Evolutionary conservation across 2,888 invertebrate species (phyloP).

Genomic region (Leucoptera coffeella): DNA sequence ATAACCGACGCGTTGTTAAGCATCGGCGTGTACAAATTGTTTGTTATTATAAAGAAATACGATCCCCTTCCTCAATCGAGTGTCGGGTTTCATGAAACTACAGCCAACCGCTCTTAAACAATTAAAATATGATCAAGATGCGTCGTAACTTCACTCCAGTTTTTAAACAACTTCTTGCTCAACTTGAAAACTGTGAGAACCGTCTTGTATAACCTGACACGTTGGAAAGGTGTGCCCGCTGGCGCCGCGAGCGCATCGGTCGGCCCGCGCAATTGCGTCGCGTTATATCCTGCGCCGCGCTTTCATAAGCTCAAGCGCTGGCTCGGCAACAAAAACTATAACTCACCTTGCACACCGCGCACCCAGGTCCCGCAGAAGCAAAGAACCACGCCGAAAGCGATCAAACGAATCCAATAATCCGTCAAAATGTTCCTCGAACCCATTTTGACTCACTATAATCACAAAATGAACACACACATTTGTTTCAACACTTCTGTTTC

Average conservation of each 20-base stretch:
- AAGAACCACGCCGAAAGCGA: constrained; percentile 36
- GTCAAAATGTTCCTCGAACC: constrained; percentile 62
- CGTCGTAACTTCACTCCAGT: constrained; percentile 47
- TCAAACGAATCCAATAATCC: constrained; percentile 62
- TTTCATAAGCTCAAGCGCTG: constrained; percentile 33
- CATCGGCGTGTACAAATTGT: no score
- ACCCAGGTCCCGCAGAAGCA: constrained; percentile 37
- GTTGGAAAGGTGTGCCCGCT: constrained; percentile 14
- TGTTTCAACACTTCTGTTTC: constrained; percentile 46
- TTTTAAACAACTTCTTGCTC: constrained; percentile 48
- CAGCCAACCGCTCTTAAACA: no score
- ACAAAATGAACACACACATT: constrained; percentile 54
- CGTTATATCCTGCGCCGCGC: constrained; percentile 23
- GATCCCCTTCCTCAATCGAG: no score
- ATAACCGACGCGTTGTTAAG: no score
- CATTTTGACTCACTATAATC: constrained; percentile 58
- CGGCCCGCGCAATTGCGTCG: constrained; percentile 21
- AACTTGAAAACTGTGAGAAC: constrained; percentile 45
- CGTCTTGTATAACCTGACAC: constrained; percentile 25
- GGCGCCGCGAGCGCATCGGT: constrained; percentile 14
- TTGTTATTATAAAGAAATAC: no score
- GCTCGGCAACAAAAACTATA: constrained; percentile 11
- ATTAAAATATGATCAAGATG: constrained; percentile 44
- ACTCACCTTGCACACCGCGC: constrained; percentile 55
- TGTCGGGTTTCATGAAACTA: no score